phyloP scores from a whole-genome alignment of 1,140 invertebrate species.

The Euwallacea similis region DNA sequence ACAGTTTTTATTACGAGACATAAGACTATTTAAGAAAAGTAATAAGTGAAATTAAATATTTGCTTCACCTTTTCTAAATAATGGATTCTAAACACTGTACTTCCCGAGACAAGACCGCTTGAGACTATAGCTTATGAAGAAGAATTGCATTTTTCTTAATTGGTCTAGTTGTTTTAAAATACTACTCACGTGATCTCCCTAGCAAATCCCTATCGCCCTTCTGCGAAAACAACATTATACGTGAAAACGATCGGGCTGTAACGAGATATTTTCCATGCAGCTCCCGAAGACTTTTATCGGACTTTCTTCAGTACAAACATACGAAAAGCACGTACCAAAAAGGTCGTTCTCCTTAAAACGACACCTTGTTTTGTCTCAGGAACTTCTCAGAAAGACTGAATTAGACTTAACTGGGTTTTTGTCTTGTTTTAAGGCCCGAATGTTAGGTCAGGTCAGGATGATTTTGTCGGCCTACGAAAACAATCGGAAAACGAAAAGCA shows the following conservation, averaged over 20 bases:
- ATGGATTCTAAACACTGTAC: no score
- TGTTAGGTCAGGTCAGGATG: background rate
- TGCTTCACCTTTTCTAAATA: no score
- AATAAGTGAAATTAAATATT: no score
- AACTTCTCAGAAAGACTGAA: constrained; percentile 10
- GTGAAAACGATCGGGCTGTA: constrained; percentile 7
- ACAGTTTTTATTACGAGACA: no score
- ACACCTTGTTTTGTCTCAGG: constrained; percentile 23
- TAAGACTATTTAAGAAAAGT: no score
- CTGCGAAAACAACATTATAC: constrained; percentile 17
- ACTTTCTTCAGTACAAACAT: constrained; percentile 4
- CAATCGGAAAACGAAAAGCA: background rate
- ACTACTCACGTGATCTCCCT: background rate
- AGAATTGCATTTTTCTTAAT: no score
- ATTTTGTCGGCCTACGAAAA: background rate
- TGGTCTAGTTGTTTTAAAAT: background rate
- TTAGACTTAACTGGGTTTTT: constrained; percentile 10
- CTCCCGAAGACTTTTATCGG: constrained; percentile 13
- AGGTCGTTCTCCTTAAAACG: constrained; percentile 23
- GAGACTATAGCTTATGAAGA: no score
- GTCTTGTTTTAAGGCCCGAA: background rate
- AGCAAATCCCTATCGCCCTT: background rate
- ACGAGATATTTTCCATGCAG: constrained; percentile 8
- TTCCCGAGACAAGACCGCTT: no score
- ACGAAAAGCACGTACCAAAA: constrained; percentile 21